These are phyloP conservation scores for Polyommatus icarus DNA, from an alignment of 2,888 invertebrate species.

Conservation along the genomic window DNA sequence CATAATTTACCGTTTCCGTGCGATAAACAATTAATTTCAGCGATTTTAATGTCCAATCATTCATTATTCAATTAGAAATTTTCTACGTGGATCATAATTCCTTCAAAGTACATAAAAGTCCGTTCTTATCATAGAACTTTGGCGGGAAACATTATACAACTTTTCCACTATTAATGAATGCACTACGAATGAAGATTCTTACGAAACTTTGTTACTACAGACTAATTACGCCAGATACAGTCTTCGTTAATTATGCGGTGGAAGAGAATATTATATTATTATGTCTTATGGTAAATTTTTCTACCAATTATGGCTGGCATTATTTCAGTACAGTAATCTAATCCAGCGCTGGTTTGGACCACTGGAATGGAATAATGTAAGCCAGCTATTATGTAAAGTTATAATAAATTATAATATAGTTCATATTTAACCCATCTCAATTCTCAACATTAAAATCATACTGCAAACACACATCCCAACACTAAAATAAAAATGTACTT, in stretches of 20 bases:
- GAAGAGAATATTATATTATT: not conserved
- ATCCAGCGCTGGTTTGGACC: too few relatives aligned
- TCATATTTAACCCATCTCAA: too few relatives aligned
- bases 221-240: not conserved
- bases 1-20: too few relatives aligned
- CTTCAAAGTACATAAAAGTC: constrained; percentile 1
- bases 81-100: constrained; percentile 6
- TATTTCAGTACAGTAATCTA: too few relatives aligned
- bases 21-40: not conserved
- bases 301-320: too few relatives aligned
- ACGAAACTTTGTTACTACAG: not conserved
- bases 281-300: too few relatives aligned
- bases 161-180: constrained; percentile 18
- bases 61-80: not conserved
- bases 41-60: not conserved
- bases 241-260: not conserved
- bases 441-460: too few relatives aligned
- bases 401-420: too few relatives aligned
- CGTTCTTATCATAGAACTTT: not conserved
- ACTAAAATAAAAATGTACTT: too few relatives aligned
- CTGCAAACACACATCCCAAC: too few relatives aligned
- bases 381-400: too few relatives aligned
- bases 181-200: constrained; percentile 12
- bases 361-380: too few relatives aligned
- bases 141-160: constrained; percentile 9